Evolutionary conservation across 2,888 invertebrate genomes (phyloP).

Genomic region (Diarsia mendica): DNA sequence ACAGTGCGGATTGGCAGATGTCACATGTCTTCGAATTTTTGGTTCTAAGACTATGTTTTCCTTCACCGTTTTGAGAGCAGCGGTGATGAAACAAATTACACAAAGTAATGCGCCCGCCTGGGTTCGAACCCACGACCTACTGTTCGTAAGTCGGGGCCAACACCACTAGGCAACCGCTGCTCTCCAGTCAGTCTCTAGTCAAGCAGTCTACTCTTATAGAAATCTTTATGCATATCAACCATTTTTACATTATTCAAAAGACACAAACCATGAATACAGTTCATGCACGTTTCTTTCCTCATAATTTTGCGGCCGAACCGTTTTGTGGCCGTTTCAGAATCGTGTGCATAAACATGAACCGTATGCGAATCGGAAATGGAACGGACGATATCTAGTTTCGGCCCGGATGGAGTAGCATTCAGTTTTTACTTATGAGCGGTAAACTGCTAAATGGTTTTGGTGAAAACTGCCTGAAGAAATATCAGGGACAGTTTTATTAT

Average conservation of each 20-base stretch:
- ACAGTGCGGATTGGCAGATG: too few species aligned
- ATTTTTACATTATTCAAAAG: conserved; percentile 12
- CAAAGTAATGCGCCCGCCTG: too few species aligned
- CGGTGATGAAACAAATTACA: too few species aligned
- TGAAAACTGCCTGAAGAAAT: background rate
- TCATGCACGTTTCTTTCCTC: conserved; percentile 31
- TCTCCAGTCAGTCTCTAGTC: too few species aligned
- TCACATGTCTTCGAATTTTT: too few species aligned
- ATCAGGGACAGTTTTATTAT: background rate
- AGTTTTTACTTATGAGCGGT: conserved; percentile 50
- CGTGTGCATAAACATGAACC: conserved; percentile 59
- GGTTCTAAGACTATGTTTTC: too few species aligned
- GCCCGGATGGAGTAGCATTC: conserved; percentile 33
- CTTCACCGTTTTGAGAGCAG: too few species aligned
- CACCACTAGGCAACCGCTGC: too few species aligned
- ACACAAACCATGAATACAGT: conserved; percentile 21
- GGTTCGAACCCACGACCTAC: too few species aligned
- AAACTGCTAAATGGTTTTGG: conserved; percentile 47
- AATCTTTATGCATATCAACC: background rate
- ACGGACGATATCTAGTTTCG: conserved; percentile 50
- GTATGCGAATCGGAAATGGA: conserved; percentile 56
- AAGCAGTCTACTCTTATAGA: too few species aligned
- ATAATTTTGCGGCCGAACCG: conserved; percentile 56
- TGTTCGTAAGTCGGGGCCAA: too few species aligned
- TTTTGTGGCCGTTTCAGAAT: conserved; percentile 42